A percentile compares a stretch with the other conserved stretches of the same genome.
phyloP scores from a whole-genome alignment of 1,140 invertebrate genomes.

The Hyphantria cunea region DNA sequence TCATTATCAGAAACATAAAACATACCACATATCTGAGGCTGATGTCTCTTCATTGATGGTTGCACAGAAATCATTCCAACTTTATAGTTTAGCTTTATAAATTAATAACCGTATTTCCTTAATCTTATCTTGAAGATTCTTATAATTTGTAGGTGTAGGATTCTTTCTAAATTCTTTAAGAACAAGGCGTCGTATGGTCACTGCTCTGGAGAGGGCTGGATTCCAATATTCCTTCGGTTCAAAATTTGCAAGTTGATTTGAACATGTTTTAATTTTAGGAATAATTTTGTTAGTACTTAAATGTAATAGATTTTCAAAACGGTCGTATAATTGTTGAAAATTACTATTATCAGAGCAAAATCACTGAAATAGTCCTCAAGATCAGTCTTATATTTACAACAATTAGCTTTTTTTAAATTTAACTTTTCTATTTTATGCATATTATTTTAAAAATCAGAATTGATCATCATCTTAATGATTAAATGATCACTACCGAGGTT shows the following conservation, averaged over 20 bases:
- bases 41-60: neutral
- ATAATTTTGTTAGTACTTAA: neutral
- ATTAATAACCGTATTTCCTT: neutral
- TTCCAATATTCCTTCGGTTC: neutral
- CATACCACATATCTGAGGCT: constrained; percentile 8
- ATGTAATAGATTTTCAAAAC: neutral
- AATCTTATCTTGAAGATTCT: neutral
- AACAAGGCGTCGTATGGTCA: neutral
- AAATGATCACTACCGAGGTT: neutral
- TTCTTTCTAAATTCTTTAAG: constrained; percentile 7
- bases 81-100: neutral
- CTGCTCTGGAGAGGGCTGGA: neutral
- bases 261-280: neutral
- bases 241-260: neutral
- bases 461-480: neutral
- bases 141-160: neutral
- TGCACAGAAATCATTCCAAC: neutral
- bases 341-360: neutral
- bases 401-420: neutral
- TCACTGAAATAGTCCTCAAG: neutral
- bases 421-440: neutral
- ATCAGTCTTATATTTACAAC: neutral
- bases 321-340: neutral
- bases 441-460: neutral
- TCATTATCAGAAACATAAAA: neutral